Evolutionary conservation across 2,797 vertebrate species (phyloP).

Genomic region (Pipistrellus kuhlii): DNA sequence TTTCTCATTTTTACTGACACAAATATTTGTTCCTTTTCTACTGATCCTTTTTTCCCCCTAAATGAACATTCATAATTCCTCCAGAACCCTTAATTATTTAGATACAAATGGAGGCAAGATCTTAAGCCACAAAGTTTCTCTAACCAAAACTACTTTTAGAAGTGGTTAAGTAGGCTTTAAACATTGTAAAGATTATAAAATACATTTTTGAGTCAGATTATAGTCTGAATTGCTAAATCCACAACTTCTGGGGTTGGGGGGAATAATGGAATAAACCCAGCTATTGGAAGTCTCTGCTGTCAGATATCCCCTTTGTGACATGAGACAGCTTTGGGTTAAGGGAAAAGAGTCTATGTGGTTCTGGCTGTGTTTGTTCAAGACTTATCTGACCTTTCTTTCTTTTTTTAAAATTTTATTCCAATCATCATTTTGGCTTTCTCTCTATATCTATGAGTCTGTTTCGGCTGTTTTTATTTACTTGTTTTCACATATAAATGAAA

Average conservation of each 20-base stretch:
- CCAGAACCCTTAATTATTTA: background rate
- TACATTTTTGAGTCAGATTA: background rate
- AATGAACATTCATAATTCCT: background rate
- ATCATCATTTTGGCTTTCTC: background rate
- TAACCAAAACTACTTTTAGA: constrained; percentile 28
- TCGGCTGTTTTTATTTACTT: background rate
- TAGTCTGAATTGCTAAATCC: background rate
- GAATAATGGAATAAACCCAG: background rate
- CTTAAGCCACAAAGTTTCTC: constrained; percentile 2
- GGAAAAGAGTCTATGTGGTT: background rate
- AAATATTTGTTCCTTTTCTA: constrained; percentile 1
- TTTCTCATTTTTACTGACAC: background rate
- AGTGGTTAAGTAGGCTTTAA: background rate
- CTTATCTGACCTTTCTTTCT: background rate
- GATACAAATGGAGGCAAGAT: background rate
- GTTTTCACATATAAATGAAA: background rate
- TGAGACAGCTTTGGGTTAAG: background rate
- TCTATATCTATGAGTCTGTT: background rate
- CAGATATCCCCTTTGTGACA: background rate
- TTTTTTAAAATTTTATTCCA: background rate
- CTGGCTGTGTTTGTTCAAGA: background rate
- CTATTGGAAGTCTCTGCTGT: background rate
- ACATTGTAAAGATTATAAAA: background rate
- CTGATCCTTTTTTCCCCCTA: background rate
- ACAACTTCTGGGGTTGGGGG: background rate